Base-by-base conservation (phyloP, 2,113 vertebrate genomes). In the Andinoacara biseriatus region DNA sequence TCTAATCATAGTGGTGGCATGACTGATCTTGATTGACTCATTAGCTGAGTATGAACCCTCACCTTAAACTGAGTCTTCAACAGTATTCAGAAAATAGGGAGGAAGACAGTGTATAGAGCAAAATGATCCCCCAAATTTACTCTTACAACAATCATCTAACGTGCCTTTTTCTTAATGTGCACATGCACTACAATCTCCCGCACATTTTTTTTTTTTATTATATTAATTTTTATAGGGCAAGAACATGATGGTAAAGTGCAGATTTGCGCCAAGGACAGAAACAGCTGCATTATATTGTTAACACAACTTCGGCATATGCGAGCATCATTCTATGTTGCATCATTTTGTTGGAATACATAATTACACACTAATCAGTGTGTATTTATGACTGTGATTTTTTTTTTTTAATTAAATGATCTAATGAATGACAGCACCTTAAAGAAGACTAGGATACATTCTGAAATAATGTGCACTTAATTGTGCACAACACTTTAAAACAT, bases 21-120 rank as follows among this genome's bases (percentile, higher is more conserved):
- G 65, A 18, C 14, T 74, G 40, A 81, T 82, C 40, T 56, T 63
- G 76, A 83, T 78, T 82, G 77, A 35, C 24, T 86, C 43, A 74
- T 84, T 79, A 78, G 83, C 17, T 38, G 46, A 63, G 80, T 46
- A 6, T 88, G 65, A 81, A 77, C 78, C 26, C 60, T 85, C 69
- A 58, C 83, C 85, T 90, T 76, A 17, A 74, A 60, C 43, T 40
- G 22, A 43, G 49, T 35, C 18, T 75, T 60, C 15, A 76, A 72
- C 26, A 14, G 43, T 80, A 5, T 67, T 31, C 63, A 38, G 4
- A 54, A 72, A n/a, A 52, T 20, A 9, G 10, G 31, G 10, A 52
- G 5, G 3, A 52, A 31, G 26, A 72, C 0, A 4, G 49, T 52
- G 24, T 49, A 17, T 5, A 72, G 0, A 18, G 65, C 17, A 52